Base-by-base conservation (phyloP, 2,797 vertebrate genomes). In the Melanotaenia boesemani region DNA sequence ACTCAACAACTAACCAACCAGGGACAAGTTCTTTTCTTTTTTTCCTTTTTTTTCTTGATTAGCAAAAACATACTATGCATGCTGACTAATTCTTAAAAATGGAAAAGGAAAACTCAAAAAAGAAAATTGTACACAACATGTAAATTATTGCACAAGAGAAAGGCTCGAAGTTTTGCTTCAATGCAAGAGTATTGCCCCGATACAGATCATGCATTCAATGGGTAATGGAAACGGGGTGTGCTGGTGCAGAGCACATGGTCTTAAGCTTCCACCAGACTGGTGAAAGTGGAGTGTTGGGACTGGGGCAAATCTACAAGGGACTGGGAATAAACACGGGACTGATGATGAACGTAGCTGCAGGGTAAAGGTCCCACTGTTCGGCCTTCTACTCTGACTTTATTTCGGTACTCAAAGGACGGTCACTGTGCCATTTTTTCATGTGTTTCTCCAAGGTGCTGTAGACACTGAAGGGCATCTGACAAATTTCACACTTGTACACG, bases 121-220 rank as follows among this genome's bases (percentile, higher is more conserved):
- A 90, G 77, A 89, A 93, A 94, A 97, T 97, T 95, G 96, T 97
- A 98, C 96, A 99, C 97, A 96, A 97, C 96, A 98, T 98, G 97
- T 98, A 99, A 99, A 99, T 99, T 99, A 99, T 99, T 99, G 98
- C 98, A 99, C 98, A 99, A 99, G 97, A 99, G 97, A 99, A 99
- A 99, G 98, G 98, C 98, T 99, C 96, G 96, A 98, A 98, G 96
- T 98, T 97, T 98, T 98, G 97, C 96, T 96, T 98, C 96, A 98
- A 98, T 98, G 97, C 97, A 97, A 98, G 96, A 97, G 96, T 99
- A 99, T 99, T 99, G 97, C 97, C 98, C 97, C 97, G 94, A 98
- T 97, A 99, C 96, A 98, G 96, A 98, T 97, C 97, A 99, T 99
- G 98, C 98, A 99, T 98, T 99, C 97, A 96, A 98, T 96, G 96